Evolutionary conservation across 2,113 vertebrate species (phyloP).

Genomic region (Malurus alboscapulatus): DNA sequence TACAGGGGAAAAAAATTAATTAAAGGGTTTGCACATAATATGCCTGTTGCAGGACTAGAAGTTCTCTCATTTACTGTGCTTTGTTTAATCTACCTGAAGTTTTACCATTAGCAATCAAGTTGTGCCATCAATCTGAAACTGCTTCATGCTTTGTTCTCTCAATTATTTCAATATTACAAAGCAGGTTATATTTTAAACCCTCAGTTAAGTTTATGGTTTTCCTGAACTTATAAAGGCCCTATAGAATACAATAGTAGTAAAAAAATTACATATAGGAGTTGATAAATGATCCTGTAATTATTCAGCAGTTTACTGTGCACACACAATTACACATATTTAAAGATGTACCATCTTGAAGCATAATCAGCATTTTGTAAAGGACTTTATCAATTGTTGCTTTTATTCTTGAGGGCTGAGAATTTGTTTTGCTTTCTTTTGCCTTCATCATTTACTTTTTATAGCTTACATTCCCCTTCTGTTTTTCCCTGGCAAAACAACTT

Average conservation of each 20-base stretch:
- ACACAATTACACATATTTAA: neutral
- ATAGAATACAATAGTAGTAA: neutral
- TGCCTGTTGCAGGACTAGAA: neutral
- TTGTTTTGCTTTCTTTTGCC: neutral
- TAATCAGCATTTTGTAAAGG: neutral
- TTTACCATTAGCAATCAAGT: neutral
- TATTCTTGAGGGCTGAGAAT: neutral
- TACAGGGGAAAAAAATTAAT: neutral
- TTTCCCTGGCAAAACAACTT: neutral
- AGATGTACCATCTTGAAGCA: neutral
- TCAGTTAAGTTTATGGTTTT: neutral
- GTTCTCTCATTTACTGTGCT: neutral
- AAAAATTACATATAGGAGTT: neutral
- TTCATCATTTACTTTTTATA: neutral
- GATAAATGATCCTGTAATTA: neutral
- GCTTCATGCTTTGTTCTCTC: neutral
- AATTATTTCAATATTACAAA: neutral
- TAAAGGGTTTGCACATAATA: neutral
- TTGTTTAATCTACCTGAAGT: neutral
- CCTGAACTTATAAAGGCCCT: neutral
- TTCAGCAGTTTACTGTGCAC: neutral
- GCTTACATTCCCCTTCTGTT: neutral
- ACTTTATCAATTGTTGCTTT: neutral
- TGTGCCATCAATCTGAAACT: neutral
- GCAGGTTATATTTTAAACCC: neutral